These are phyloP conservation scores for Saccostrea cuccullata DNA, from an alignment of 1,140 invertebrate genomes.

Conservation along the genomic window DNA sequence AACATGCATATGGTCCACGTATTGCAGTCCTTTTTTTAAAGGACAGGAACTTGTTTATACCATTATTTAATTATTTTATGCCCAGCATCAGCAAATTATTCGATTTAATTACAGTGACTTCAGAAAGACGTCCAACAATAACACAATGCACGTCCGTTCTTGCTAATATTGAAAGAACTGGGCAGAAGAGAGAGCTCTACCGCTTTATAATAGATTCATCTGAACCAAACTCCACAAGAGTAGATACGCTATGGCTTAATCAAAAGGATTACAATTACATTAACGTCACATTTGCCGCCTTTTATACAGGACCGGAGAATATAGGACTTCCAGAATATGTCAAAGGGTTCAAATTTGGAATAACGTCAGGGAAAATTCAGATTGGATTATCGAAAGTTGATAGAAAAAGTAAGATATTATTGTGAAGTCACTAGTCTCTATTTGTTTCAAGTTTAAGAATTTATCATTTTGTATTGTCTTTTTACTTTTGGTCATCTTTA, in stretches of 20 bases:
- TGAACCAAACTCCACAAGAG: constrained; percentile 30
- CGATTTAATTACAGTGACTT: background rate
- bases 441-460: too few relatives aligned
- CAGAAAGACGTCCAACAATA: background rate
- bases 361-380: background rate
- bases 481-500: too few relatives aligned
- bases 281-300: too few relatives aligned
- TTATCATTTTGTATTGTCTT: too few relatives aligned
- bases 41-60: too few relatives aligned
- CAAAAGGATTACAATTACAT: constrained; percentile 29
- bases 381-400: background rate
- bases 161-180: constrained; percentile 19
- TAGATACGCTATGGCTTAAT: constrained; percentile 38
- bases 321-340: background rate
- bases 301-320: background rate
- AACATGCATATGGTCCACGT: too few relatives aligned
- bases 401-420: too few relatives aligned
- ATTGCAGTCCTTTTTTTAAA: too few relatives aligned
- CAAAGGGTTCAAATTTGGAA: constrained; percentile 18
- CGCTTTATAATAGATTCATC: constrained; percentile 43
- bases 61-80: too few relatives aligned
- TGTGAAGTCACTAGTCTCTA: too few relatives aligned
- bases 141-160: constrained; percentile 15
- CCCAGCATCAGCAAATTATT: too few relatives aligned
- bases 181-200: too few relatives aligned